Evolutionary conservation across 1,140 invertebrate genomes (phyloP).

Genomic region (Drosophila tristis): DNA sequence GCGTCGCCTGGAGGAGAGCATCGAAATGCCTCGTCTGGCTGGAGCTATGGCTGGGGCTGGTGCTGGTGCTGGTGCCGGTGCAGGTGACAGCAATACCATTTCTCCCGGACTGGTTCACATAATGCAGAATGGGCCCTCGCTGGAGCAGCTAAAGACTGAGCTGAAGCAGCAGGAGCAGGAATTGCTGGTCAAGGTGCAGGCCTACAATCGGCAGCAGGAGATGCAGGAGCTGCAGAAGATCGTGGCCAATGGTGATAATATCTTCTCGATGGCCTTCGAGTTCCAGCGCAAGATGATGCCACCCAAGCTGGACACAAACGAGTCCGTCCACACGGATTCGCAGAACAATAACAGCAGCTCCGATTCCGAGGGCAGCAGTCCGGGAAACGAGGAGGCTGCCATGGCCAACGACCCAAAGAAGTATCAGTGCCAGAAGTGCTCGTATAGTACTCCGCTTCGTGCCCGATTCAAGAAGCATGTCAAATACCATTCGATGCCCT

Average conservation of each 20-base stretch:
- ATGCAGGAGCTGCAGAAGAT: constrained; percentile 57
- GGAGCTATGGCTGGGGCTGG: background rate
- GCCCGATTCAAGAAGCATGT: constrained; percentile 96
- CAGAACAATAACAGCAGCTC: constrained; percentile 41
- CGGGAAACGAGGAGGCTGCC: too few species aligned
- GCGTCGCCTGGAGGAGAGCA: constrained; percentile 72
- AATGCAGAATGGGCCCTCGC: constrained; percentile 43
- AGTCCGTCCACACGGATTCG: constrained; percentile 13
- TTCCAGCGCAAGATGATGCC: constrained; percentile 54
- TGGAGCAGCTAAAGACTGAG: constrained; percentile 70
- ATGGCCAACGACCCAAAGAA: constrained; percentile 1
- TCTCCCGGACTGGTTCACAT: constrained; percentile 1
- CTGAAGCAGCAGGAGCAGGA: constrained; percentile 65
- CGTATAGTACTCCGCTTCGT: constrained; percentile 94
- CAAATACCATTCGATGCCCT: constrained; percentile 96
- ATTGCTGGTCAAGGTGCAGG: constrained; percentile 50
- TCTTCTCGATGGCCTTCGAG: constrained; percentile 78
- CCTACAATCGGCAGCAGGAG: constrained; percentile 64
- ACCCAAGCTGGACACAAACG: background rate
- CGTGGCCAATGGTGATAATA: constrained; percentile 47
- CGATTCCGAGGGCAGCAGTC: constrained; percentile 41
- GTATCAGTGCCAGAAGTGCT: constrained; percentile 94
- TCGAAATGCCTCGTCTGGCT: constrained; percentile 25
- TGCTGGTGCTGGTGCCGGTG: too few species aligned
- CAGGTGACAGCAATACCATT: background rate